Evolutionary conservation across 2,888 invertebrate genomes (phyloP).

Genomic region (Branchinecta sandiegonensis): DNA sequence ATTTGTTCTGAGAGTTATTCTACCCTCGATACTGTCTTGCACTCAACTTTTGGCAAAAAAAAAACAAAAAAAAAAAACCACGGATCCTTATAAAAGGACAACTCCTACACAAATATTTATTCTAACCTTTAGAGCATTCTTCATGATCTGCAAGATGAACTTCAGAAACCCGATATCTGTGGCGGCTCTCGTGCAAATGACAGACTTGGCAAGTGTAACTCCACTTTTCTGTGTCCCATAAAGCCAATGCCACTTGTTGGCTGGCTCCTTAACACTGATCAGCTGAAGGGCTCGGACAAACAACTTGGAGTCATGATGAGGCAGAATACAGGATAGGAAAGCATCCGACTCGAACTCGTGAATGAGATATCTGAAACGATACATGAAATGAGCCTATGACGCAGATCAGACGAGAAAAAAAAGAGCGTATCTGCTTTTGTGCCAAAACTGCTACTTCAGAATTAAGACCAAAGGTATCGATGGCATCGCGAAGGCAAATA

Average conservation of each 20-base stretch:
- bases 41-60: no score
- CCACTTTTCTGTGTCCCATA: constrained; percentile 56
- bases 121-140: constrained; percentile 41
- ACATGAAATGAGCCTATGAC: constrained; percentile 15
- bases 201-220: constrained; percentile 52
- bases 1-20: no score
- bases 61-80: no score
- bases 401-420: no score
- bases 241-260: constrained; percentile 63
- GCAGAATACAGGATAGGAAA: constrained; percentile 63
- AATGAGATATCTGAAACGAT: constrained; percentile 52
- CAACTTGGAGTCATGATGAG: constrained; percentile 81
- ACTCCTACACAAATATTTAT: no score
- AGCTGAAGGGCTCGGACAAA: constrained; percentile 68
- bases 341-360: constrained; percentile 74
- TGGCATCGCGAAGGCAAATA: no score
- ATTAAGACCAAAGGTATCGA: no score
- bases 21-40: no score
- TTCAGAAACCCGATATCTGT: constrained; percentile 47
- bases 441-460: no score
- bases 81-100: no score
- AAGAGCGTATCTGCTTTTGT: no score
- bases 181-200: constrained; percentile 55
- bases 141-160: constrained; percentile 45
- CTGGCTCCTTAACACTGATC: constrained; percentile 42